phyloP scores from a whole-genome alignment of 30 jellyfish, hydroid and myxozoan species.

The Turritopsis dohrnii region DNA sequence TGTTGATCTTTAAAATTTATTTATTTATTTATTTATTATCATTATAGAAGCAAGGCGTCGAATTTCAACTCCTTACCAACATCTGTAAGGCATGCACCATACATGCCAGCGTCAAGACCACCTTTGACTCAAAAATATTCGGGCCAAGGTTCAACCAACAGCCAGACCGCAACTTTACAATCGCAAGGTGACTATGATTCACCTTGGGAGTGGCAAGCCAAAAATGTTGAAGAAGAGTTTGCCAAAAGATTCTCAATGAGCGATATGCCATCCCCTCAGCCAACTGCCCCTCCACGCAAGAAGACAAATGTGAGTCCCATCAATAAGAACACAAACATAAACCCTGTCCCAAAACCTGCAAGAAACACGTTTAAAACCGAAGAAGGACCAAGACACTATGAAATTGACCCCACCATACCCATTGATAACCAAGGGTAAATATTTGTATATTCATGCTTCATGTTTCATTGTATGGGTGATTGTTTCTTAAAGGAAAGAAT shows the following conservation, averaged over 20 bases:
- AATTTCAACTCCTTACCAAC: neutral
- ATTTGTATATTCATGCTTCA: neutral
- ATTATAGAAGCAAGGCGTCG: neutral
- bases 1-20: neutral
- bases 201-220: conserved; percentile 88
- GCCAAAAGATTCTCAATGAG: conserved; percentile 31
- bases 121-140: conserved; percentile 7
- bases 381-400: conserved; percentile 16
- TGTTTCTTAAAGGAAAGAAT: neutral
- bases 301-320: conserved; percentile 27
- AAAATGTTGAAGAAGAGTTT: conserved; percentile 29
- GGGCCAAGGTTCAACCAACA: neutral
- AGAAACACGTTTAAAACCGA: neutral
- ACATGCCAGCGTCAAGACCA: conserved; percentile 23
- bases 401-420: conserved; percentile 83
- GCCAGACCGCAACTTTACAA: conserved; percentile 17
- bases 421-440: conserved; percentile 78
- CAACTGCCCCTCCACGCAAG: conserved; percentile 19
- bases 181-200: conserved; percentile 73
- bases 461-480: too few species aligned
- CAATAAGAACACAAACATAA: conserved; percentile 2
- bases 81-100: conserved; percentile 37
- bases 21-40: neutral
- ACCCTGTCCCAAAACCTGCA: conserved; percentile 40
- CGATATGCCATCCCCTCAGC: neutral